Base-by-base conservation (phyloP, 2,888 invertebrate genomes). In the Cepaea hortensis region DNA sequence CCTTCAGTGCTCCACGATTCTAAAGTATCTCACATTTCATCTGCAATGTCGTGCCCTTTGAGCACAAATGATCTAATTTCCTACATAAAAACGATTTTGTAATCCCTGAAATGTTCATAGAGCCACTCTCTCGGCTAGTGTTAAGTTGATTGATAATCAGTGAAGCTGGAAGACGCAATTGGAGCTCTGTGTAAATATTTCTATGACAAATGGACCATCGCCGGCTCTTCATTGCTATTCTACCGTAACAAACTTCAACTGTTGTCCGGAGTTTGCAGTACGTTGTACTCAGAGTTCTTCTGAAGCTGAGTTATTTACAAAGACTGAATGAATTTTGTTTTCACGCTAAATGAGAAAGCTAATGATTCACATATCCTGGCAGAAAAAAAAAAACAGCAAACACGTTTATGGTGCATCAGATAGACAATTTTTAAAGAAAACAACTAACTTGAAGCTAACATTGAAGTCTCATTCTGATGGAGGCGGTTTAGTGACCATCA, bases 161-260 rank as follows among this genome's bases (percentile, higher is more conserved):
- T 46, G 62, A 79, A 79, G 79, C 79, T 79, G 62, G 79, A 79
- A 79, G 79, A 79, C 62, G 79, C 79, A 15, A 79, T 7, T 79
- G 79, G 62, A 79, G 79, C 35, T 20, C 23, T 79, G 62, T 62
- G 79, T 62, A 79, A 79, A 79, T 79, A 79, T 79, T 62, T 35
- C 79, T 35, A 79, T 61, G 62, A 79, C 79, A 79, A 79, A 79
- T 62, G 62, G 79, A 79, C 79, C 79, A 62, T 79, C 15, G 62
- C 62, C 23, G 5, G 35, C 79, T 62, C 79, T 79, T 18, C 61
- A 13, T 55, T 79, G 79, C 79, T 62, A 4, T 23, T 23, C 23
- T 79, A 79, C 62, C 62, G 77, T 79, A 62, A 62, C 35, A 62
- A 35, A 62, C 79, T 79, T 77, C 3, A 79, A 18, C 79, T 62